Conservation (phyloP, 2,888 invertebrate species). For the Polia nebulosa region DNA sequence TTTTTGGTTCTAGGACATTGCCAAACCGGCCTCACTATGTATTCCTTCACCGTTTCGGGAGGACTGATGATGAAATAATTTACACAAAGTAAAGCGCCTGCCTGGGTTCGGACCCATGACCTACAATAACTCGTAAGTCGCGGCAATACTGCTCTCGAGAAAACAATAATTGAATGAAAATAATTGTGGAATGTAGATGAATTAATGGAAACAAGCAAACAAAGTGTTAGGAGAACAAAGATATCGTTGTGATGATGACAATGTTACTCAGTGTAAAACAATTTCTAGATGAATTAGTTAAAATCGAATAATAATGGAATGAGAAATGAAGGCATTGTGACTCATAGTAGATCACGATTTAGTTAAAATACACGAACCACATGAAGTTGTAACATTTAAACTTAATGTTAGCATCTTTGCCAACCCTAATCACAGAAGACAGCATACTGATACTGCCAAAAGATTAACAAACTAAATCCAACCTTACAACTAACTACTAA, state of each 20-base stretch:
- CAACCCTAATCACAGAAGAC: slow-evolving; percentile 55
- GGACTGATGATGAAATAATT: too few relatives aligned
- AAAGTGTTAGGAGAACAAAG: background rate
- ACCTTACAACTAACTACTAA: slow-evolving; percentile 8
- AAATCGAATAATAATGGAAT: too few relatives aligned
- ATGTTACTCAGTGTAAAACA: background rate
- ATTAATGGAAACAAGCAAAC: background rate
- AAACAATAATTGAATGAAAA: too few relatives aligned
- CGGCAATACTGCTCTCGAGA: too few relatives aligned
- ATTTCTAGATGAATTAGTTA: background rate
- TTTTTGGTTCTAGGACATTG: too few relatives aligned
- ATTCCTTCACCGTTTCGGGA: too few relatives aligned
- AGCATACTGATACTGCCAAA: slow-evolving; percentile 25
- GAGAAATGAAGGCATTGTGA: too few relatives aligned
- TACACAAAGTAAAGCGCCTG: too few relatives aligned
- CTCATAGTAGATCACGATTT: background rate
- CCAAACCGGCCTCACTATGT: too few relatives aligned
- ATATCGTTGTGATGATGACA: background rate
- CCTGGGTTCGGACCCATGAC: too few relatives aligned
- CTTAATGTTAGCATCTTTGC: background rate
- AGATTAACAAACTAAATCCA: slow-evolving; percentile 21
- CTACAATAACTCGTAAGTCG: too few relatives aligned
- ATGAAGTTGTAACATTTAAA: background rate
- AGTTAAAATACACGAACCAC: background rate
- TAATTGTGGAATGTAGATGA: background rate